Percentiles rank a stretch among this genome's conserved stretches.
Conservation (phyloP, 2,113 vertebrate species). For the human (Homo sapiens) region GRCh38 chr6:58164501-58165000, state of each 20-base stretch:
- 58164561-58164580: conserved; percentile 37
- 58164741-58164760: conserved; percentile 62
- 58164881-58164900: conserved; percentile 5
- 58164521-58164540: conserved; percentile 44
- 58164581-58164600: conserved; percentile 46
- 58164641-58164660: neutral
- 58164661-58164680: conserved; percentile 14
- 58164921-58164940: too few relatives aligned
- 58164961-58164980: too few relatives aligned
- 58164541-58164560: conserved; percentile 62
- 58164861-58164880: conserved; percentile 49
- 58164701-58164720: conserved; percentile 50
- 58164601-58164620: neutral
- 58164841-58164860: conserved; percentile 64
- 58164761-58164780: conserved; percentile 44
- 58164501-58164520: conserved; percentile 24
- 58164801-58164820: conserved; percentile 61
- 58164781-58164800: conserved; percentile 62
- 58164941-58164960: too few relatives aligned
- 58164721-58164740: conserved; percentile 32
- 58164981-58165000: too few relatives aligned
- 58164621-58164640: neutral
- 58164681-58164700: conserved; percentile 21
- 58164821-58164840: conserved; percentile 55
- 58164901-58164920: too few relatives aligned